Conservation (phyloP, 1,140 invertebrate genomes). For the Lanistes nyassanus region DNA sequence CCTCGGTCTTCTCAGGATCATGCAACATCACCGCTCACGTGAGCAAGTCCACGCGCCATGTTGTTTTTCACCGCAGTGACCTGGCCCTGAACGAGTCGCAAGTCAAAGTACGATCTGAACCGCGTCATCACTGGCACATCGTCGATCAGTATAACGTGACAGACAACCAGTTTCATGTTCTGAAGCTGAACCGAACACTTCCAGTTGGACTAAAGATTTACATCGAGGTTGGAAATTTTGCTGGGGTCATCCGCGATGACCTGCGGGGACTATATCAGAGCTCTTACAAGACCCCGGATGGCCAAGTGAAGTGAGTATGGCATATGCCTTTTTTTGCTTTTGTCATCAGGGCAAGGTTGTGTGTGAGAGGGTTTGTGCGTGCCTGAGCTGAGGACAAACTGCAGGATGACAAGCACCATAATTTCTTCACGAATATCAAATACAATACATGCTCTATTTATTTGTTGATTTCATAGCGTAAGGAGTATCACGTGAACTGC, state of each 20-base stretch:
- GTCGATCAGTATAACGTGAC: conserved; percentile 29
- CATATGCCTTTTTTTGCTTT: not conserved
- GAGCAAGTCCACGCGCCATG: conserved; percentile 35
- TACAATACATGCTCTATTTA: too few species aligned
- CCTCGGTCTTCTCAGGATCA: conserved; percentile 39
- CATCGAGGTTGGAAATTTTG: conserved; percentile 41
- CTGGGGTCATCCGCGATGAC: conserved; percentile 38
- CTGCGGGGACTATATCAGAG: conserved; percentile 49
- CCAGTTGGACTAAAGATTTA: conserved; percentile 27
- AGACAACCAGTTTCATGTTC: conserved; percentile 39
- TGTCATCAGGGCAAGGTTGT: not conserved
- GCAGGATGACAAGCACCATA: too few species aligned
- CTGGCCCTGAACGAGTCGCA: conserved; percentile 9
- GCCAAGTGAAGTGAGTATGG: conserved; percentile 40
- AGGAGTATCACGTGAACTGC: too few species aligned
- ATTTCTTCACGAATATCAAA: too few species aligned
- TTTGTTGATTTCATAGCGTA: too few species aligned
- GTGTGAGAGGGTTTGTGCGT: too few species aligned
- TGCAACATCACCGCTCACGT: conserved; percentile 40
- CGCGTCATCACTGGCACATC: conserved; percentile 14
- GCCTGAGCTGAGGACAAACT: too few species aligned
- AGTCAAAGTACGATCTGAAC: not conserved
- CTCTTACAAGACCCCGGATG: conserved; percentile 42
- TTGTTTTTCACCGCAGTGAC: conserved; percentile 44
- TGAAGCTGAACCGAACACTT: conserved; percentile 37